Percentiles rank a stretch among this genome's conserved stretches.
These are phyloP conservation scores for Himalopsyche kuldschensis DNA, from an alignment of 2,888 invertebrate genomes.

Conservation along the genomic window DNA sequence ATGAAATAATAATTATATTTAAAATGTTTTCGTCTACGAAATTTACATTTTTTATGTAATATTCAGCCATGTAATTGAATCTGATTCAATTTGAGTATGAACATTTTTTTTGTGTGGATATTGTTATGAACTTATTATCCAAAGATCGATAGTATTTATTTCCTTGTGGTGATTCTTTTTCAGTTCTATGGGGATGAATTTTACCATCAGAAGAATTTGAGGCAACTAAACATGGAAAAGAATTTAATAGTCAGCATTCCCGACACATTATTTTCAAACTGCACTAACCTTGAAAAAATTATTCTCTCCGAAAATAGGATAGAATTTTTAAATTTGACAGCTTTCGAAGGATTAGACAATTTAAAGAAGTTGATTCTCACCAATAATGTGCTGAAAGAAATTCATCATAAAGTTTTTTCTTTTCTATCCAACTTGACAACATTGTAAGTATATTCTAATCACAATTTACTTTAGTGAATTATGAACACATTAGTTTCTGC, in stretches of 20 bases:
- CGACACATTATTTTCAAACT: conserved; percentile 61
- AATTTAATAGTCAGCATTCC: conserved; percentile 64
- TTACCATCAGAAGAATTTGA: conserved; percentile 56
- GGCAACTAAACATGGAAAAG: conserved; percentile 69
- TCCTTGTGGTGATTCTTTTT: conserved; percentile 41
- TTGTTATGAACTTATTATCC: too few species aligned
- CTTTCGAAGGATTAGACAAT: conserved; percentile 65
- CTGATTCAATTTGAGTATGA: too few species aligned
- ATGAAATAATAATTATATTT: too few species aligned
- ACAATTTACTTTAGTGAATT: not conserved
- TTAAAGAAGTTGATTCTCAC: conserved; percentile 69
- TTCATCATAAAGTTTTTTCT: conserved; percentile 66
- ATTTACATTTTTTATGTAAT: too few species aligned
- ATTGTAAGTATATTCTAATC: conserved; percentile 61
- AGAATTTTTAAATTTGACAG: conserved; percentile 61
- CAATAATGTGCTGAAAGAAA: conserved; percentile 67
- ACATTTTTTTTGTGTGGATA: too few species aligned
- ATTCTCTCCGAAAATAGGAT: conserved; percentile 71
- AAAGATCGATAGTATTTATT: not conserved
- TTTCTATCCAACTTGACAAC: conserved; percentile 68
- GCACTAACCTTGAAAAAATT: conserved; percentile 64
- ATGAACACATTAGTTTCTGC: too few species aligned
- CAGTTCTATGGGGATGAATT: conserved; percentile 63
- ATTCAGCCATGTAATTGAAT: too few species aligned
- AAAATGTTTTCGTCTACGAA: too few species aligned